These are phyloP conservation scores for Anoplophora glabripennis DNA, from an alignment of 1,140 invertebrate genomes.

Conservation along the genomic window DNA sequence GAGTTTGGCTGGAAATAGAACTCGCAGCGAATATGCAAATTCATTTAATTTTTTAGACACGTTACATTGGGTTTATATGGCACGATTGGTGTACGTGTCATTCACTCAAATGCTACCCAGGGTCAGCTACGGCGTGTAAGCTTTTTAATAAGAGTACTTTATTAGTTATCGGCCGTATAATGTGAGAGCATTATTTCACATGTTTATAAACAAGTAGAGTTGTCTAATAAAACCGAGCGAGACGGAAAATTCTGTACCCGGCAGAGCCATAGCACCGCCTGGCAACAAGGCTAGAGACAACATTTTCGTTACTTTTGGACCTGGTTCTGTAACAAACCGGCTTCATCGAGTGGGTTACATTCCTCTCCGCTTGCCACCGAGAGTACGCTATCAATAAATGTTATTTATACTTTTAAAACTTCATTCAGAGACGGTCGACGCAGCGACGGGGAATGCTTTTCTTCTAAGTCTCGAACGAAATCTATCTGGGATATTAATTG, in stretches of 20 bases:
- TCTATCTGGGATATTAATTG: background rate
- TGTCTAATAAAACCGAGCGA: conserved; percentile 2
- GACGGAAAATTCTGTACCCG: background rate
- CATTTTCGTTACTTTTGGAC: conserved; percentile 27
- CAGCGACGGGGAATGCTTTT: background rate
- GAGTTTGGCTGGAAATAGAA: conserved; percentile 27
- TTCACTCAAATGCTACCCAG: conserved; percentile 6
- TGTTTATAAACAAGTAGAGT: conserved; percentile 27
- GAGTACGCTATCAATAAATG: too few species aligned
- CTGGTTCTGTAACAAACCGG: conserved; percentile 21
- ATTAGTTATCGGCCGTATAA: too few species aligned
- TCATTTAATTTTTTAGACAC: conserved; percentile 24
- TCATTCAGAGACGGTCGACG: background rate
- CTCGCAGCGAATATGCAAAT: conserved; percentile 25
- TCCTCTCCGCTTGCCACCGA: background rate
- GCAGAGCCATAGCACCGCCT: conserved; percentile 6
- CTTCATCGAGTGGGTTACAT: conserved; percentile 3
- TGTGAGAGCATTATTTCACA: conserved; percentile 13
- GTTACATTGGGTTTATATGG: conserved; percentile 8
- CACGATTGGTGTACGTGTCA: conserved; percentile 7
- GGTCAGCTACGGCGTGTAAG: background rate
- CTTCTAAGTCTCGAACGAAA: background rate
- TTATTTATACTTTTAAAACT: background rate
- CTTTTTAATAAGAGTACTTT: background rate
- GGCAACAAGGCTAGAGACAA: conserved; percentile 23